Conservation (phyloP, 2,888 invertebrate species). For the Lasioglossum pauxillum region DNA sequence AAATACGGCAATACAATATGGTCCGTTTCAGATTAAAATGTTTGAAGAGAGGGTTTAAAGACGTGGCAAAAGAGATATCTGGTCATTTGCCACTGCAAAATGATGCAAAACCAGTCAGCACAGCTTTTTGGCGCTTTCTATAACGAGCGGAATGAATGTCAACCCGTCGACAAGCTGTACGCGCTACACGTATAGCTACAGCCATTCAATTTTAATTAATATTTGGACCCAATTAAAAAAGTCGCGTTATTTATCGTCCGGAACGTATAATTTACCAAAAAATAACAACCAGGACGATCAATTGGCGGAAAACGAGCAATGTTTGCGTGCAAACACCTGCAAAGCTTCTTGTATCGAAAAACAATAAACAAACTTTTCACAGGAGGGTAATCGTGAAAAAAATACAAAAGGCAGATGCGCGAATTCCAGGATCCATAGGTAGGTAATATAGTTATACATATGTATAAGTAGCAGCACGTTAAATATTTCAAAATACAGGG, state of each 20-base stretch:
- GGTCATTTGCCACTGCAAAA: background rate
- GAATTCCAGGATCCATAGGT: background rate
- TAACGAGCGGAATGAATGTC: background rate
- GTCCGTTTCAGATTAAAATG: slow-evolving; percentile 18
- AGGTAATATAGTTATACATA: too few species aligned
- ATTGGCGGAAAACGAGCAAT: background rate
- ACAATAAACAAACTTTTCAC: background rate
- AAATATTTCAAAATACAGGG: background rate
- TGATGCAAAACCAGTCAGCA: background rate
- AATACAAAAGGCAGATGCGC: background rate
- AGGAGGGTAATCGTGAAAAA: background rate
- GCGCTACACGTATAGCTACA: background rate
- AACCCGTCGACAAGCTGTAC: too few species aligned
- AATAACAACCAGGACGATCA: background rate
- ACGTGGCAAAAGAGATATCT: background rate
- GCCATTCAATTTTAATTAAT: slow-evolving; percentile 17
- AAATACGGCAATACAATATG: background rate
- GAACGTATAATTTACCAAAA: background rate
- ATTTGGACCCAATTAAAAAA: slow-evolving; percentile 18
- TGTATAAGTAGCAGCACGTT: too few species aligned
- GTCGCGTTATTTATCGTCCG: background rate
- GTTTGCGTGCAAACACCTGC: background rate
- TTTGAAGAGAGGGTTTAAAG: slow-evolving; percentile 5
- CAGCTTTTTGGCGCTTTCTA: background rate
- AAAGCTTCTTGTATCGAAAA: background rate